Conservation (phyloP, 2,113 vertebrate genomes). For the Nanger granti region DNA sequence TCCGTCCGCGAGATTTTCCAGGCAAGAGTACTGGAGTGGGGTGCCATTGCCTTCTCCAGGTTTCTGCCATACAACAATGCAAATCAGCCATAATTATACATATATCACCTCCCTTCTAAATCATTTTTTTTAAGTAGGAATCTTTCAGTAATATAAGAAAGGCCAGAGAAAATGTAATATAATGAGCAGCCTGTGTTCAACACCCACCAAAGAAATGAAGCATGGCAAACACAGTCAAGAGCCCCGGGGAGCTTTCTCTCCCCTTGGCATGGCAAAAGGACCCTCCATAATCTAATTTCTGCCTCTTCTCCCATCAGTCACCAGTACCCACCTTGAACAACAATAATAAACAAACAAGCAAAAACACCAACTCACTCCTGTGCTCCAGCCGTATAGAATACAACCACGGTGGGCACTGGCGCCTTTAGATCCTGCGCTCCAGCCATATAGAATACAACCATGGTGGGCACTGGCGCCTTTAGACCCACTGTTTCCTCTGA, state of each 20-base stretch:
- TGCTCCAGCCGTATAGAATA: neutral
- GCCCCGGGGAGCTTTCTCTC: neutral
- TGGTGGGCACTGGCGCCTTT: neutral
- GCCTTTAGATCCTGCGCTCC: neutral
- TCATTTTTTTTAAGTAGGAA: neutral
- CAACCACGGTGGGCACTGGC: fast-evolving
- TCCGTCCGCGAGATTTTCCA: fast-evolving
- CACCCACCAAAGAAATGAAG: neutral
- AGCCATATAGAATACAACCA: neutral
- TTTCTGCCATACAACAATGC: neutral
- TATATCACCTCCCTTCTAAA: neutral
- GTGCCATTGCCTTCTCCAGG: neutral
- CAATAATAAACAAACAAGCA: neutral
- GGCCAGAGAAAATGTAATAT: neutral
- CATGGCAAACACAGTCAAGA: fast-evolving
- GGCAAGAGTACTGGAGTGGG: no score
- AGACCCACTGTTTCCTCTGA: no score
- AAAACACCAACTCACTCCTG: neutral
- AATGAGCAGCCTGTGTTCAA: neutral
- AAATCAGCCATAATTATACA: neutral
- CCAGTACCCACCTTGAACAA: neutral
- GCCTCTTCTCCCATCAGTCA: neutral
- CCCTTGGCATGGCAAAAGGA: neutral
- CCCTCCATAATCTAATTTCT: neutral
- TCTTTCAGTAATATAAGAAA: neutral